Evolutionary conservation across 2,797 vertebrate species (phyloP).

Genomic region (Rhyacichthys aspro): DNA sequence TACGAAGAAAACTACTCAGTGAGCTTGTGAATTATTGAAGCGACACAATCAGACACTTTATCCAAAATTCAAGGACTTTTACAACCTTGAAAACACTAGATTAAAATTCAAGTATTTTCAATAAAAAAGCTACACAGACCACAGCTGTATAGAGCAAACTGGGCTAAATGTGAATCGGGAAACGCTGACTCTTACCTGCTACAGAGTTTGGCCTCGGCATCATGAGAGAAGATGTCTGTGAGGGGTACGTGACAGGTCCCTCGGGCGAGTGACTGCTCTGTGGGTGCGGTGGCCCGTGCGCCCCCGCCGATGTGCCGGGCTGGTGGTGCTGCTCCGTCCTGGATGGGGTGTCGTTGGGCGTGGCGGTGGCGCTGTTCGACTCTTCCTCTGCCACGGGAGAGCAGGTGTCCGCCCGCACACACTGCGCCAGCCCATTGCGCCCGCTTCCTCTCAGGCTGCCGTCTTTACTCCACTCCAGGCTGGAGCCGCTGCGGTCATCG

Average conservation of each 20-base stretch:
- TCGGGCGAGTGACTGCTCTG: slow-evolving; percentile 73
- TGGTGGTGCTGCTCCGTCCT: slow-evolving; percentile 72
- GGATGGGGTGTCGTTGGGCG: slow-evolving; percentile 66
- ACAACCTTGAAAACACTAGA: too few relatives aligned
- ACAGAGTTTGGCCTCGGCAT: slow-evolving; percentile 99
- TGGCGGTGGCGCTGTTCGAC: slow-evolving; percentile 60
- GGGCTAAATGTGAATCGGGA: too few relatives aligned
- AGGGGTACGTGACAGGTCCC: slow-evolving; percentile 84
- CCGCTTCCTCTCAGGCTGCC: slow-evolving; percentile 87
- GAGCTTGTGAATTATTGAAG: too few relatives aligned
- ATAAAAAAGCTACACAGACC: too few relatives aligned
- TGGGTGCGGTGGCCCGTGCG: slow-evolving; percentile 55
- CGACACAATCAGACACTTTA: too few relatives aligned
- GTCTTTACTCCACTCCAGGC: slow-evolving; percentile 97
- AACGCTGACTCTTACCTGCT: slow-evolving; percentile 86
- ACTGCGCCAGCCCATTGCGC: slow-evolving; percentile 84
- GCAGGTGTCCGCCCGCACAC: slow-evolving; percentile 89
- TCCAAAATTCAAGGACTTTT: too few relatives aligned
- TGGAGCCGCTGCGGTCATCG: slow-evolving; percentile 97
- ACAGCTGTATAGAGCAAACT: too few relatives aligned
- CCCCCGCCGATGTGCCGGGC: slow-evolving; percentile 49
- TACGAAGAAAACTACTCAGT: too few relatives aligned
- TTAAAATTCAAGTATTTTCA: too few relatives aligned
- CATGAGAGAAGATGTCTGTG: slow-evolving; percentile 86
- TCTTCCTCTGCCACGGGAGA: slow-evolving; percentile 97